Conservation (phyloP, 2,797 vertebrate genomes). For the Xerus rutilus region DNA sequence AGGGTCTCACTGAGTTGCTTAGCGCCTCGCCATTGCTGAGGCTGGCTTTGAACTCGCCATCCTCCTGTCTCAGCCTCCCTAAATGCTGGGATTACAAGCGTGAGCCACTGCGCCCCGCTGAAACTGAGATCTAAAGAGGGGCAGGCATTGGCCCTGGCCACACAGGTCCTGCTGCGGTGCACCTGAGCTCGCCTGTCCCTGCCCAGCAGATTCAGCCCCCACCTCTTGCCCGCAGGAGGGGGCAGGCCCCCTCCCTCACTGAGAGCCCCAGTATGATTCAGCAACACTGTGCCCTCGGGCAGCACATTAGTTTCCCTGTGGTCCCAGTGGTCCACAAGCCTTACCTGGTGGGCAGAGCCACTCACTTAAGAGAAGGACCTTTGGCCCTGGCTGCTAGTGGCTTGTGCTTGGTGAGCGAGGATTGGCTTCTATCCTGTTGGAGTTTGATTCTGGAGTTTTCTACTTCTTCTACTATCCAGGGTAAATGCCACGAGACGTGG, state of each 20-base stretch:
- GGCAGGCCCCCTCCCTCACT: not conserved
- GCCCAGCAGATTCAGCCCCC: not conserved
- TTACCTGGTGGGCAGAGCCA: not conserved
- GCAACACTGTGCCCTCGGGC: not conserved
- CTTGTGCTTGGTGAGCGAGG: not conserved
- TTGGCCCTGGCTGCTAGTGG: no score
- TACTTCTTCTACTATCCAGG: not conserved
- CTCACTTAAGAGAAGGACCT: not conserved
- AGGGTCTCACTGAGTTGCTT: no score
- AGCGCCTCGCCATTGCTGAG: no score
- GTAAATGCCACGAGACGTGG: not conserved
- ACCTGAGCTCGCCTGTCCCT: not conserved
- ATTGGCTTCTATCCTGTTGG: not conserved
- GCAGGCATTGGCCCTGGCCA: not conserved
- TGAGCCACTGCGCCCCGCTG: no score
- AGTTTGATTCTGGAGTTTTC: not conserved
- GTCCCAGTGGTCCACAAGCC: not conserved
- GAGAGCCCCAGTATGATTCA: not conserved
- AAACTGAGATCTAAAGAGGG: not conserved
- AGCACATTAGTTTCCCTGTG: not conserved
- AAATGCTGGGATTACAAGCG: no score
- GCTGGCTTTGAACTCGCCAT: no score
- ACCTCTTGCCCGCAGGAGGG: no score
- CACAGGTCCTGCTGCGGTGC: not conserved
- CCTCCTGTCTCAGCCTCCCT: no score